Evolutionary conservation across 2,888 invertebrate genomes (phyloP), one percentile per base, ranked within the genome.

Genomic region (Sarcophaga subvicina): DNA sequence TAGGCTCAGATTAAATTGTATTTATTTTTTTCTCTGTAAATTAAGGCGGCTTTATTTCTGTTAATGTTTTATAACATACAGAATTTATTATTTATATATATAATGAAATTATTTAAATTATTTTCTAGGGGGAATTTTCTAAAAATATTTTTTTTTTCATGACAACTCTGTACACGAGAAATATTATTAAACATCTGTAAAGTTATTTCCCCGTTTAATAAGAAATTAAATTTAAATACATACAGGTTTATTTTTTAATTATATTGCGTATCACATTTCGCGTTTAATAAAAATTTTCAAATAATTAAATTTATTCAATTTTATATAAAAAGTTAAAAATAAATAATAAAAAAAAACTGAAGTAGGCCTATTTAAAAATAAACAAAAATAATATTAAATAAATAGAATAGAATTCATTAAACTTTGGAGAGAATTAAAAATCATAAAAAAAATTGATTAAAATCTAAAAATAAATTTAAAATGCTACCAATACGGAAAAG

Each of bases 401-500:
- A 54, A 54, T 17, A 54, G 17, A 54, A 17, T 54, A 14, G 10
- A 14, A 14, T 17, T 54, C 54, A 54, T 12, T 14, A 11, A 49
- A 49, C 14, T 49, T 49, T 49, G 49, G 4, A 11, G 49, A 14
- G 54, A 54, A 5, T 54, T 5, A 17, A 54, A 54, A 14, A 54
- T 54, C n/a, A 25, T 14, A 10, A 22, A 67, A 54, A 70, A 69
- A 25, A 45, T 62, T 62, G 17, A 70, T 22, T 49, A 69, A 54
- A 54, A 54, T 54, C 14, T 45, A 67, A 37, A 64, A 76, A 60
- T 20, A 54, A 3, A 27, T 59, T 11, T 47, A 12, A 54, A 54
- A 64, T n/a, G 20, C 64, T 14, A n/a, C 12, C 3, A n/a, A 54
- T 60, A 72, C 49, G 37, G 37, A 45, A 78, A 69, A 59, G 60